These are phyloP conservation scores for Oedothorax gibbosus DNA, from an alignment of 1,140 invertebrate genomes.

Conservation along the genomic window DNA sequence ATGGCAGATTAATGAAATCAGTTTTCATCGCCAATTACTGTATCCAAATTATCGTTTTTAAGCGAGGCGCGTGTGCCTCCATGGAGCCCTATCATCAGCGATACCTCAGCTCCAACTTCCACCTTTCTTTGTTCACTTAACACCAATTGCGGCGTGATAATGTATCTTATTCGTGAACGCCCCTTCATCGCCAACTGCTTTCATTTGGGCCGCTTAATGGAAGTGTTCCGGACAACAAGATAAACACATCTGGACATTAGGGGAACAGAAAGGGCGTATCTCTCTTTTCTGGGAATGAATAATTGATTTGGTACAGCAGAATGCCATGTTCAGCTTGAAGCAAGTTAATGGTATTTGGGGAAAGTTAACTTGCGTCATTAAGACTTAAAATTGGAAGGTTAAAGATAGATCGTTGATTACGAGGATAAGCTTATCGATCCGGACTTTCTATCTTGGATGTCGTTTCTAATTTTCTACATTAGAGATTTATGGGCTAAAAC, in stretches of 20 bases:
- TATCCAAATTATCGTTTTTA: conserved; percentile 6
- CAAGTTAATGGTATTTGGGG: conserved; percentile 48
- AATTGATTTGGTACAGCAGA: conserved; percentile 53
- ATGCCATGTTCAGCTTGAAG: conserved; percentile 48
- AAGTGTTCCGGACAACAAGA: conserved; percentile 59
- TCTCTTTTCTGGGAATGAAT: conserved; percentile 59
- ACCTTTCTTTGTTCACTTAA: conserved; percentile 57
- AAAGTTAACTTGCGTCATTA: conserved; percentile 57
- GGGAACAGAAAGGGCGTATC: conserved; percentile 52
- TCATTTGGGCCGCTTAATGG: conserved; percentile 52
- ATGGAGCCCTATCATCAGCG: conserved; percentile 27
- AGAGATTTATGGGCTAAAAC: no score
- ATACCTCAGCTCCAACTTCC: conserved; percentile 24
- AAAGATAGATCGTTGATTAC: conserved; percentile 46
- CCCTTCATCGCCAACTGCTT: conserved; percentile 49
- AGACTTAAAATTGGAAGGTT: conserved; percentile 42
- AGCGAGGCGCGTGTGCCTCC: neutral
- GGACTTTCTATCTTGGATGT: no score
- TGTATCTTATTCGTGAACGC: conserved; percentile 56
- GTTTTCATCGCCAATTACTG: neutral
- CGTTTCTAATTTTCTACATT: no score
- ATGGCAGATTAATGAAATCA: no score
- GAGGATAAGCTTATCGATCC: conserved; percentile 2
- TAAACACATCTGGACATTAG: conserved; percentile 61
- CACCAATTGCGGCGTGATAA: conserved; percentile 58